These are phyloP conservation scores for Lagopus leucura DNA, from an alignment of 2,113 vertebrate genomes.

Conservation along the genomic window DNA sequence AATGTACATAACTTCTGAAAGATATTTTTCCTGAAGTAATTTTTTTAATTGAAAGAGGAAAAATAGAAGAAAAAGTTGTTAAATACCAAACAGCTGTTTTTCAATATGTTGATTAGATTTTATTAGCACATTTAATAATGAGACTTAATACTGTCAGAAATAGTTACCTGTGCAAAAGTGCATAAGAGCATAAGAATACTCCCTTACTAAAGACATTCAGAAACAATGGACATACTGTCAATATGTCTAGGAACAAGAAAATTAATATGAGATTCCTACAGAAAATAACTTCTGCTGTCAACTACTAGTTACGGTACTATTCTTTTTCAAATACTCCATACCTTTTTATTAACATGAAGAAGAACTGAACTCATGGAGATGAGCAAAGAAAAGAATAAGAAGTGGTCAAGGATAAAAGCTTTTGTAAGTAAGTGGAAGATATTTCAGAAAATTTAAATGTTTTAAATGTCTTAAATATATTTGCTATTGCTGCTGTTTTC, in stretches of 20 bases:
- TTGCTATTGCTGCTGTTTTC: background rate
- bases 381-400: background rate
- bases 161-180: background rate
- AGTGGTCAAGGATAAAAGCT: background rate
- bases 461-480: background rate
- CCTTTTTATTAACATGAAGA: background rate
- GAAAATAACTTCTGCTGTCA: background rate
- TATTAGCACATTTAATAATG: background rate
- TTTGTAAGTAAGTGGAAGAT: background rate
- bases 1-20: background rate
- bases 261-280: fast-evolving
- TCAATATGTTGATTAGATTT: background rate
- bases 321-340: background rate
- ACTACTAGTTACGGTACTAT: background rate
- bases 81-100: background rate
- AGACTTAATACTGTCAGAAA: background rate
- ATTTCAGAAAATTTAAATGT: background rate
- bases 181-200: background rate
- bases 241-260: background rate
- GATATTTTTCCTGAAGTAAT: background rate
- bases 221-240: background rate
- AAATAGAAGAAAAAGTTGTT: background rate
- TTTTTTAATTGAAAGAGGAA: background rate
- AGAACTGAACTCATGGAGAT: background rate
- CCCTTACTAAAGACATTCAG: background rate